A percentile compares a stretch with the other conserved stretches of the same genome.
Conservation (phyloP, 2,888 invertebrate species). For the Herminia tarsipennalis region DNA sequence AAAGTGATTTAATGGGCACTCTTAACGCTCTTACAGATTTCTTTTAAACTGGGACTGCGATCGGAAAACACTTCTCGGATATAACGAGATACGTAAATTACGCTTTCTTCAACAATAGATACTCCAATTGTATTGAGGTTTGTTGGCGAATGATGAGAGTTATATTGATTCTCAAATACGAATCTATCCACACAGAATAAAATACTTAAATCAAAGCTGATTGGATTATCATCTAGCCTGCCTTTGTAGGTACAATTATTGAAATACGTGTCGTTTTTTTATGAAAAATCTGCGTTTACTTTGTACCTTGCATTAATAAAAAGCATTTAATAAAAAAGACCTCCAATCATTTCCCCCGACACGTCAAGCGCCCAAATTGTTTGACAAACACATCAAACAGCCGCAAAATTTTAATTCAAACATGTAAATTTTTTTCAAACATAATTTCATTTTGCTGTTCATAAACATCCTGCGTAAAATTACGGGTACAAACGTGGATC, state of each 20-base stretch:
- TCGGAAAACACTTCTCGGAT: conserved; percentile 46
- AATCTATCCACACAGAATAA: conserved; percentile 25
- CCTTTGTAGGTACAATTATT: no score
- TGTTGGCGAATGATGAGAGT: conserved; percentile 23
- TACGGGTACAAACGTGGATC: conserved; percentile 22
- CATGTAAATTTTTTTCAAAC: conserved; percentile 37
- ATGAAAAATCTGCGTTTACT: conserved; percentile 25
- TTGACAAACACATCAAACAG: conserved; percentile 50
- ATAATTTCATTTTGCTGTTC: conserved; percentile 42
- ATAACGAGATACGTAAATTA: conserved; percentile 55
- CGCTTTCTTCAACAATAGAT: conserved; percentile 46
- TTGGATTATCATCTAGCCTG: no score
- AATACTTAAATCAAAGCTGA: conserved; percentile 15
- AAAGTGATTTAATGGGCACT: conserved; percentile 40
- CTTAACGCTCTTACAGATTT: conserved; percentile 36
- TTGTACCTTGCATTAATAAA: conserved; percentile 33
- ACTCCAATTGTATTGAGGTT: conserved; percentile 39
- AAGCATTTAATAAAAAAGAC: conserved; percentile 38
- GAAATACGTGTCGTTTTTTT: conserved; percentile 13
- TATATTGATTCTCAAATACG: conserved; percentile 33
- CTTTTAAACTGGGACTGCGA: conserved; percentile 45
- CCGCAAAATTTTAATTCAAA: conserved; percentile 47
- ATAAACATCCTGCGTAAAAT: conserved; percentile 29
- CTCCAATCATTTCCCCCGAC: conserved; percentile 39
- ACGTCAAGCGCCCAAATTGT: conserved; percentile 46